These are phyloP conservation scores for Scaptodrosophila latifasciaeformis DNA, from an alignment of 2,888 invertebrate species.

Conservation along the genomic window DNA sequence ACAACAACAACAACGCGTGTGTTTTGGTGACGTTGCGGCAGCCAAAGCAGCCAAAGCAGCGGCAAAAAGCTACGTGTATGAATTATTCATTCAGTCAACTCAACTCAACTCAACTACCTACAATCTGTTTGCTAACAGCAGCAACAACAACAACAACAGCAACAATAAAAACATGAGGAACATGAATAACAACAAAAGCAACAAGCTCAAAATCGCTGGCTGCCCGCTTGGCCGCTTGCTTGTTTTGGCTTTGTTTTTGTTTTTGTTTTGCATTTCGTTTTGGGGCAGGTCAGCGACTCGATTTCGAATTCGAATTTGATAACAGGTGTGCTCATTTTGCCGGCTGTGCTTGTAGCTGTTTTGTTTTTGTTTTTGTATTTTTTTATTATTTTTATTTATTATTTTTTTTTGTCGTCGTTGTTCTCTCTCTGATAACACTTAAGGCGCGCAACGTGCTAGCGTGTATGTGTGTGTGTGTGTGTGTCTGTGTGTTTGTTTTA, in stretches of 20 bases:
- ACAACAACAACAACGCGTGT: background rate
- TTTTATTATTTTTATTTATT: no score
- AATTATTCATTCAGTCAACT: conserved; percentile 43
- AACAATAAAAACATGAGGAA: background rate
- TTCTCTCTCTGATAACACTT: no score
- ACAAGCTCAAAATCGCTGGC: background rate
- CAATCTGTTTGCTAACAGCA: conserved; percentile 11
- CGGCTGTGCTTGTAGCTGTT: no score
- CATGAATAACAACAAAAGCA: conserved; percentile 3
- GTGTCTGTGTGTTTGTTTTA: background rate
- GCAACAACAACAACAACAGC: conserved; percentile 14
- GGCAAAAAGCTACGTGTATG: conserved; percentile 21
- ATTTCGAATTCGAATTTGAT: background rate
- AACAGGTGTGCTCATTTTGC: background rate
- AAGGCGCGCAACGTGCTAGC: no score
- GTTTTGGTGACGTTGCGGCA: no score
- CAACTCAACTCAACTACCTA: no score
- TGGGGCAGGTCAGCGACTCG: no score
- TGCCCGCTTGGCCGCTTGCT: no score
- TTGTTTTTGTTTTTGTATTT: no score
- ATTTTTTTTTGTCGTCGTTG: no score
- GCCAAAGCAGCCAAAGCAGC: background rate
- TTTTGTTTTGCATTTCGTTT: no score
- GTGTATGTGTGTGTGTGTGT: background rate
- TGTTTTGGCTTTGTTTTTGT: no score